These are phyloP conservation scores for Eupithecia inturbata DNA, from an alignment of 2,888 invertebrate species.

Conservation along the genomic window DNA sequence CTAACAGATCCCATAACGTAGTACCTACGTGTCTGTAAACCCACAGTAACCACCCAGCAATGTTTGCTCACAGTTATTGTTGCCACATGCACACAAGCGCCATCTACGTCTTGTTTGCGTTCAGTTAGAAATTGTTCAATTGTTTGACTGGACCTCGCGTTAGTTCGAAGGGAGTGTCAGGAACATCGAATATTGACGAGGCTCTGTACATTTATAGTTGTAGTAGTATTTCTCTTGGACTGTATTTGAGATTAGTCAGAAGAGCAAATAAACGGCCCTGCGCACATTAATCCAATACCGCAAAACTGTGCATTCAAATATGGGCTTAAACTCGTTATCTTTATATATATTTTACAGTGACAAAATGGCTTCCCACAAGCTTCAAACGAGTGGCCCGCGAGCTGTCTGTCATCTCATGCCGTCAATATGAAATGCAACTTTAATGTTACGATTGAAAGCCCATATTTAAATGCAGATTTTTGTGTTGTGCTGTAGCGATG, in stretches of 20 bases:
- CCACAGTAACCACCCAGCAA: background rate
- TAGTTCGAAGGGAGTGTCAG: background rate
- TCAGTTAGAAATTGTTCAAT: background rate
- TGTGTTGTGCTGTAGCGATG: no score
- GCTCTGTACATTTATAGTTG: background rate
- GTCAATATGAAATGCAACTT: no score
- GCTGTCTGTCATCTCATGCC: no score
- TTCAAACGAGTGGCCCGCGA: no score
- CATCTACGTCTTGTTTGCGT: conserved; percentile 4
- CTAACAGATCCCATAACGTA: background rate
- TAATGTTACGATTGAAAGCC: no score
- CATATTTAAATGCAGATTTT: no score
- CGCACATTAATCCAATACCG: no score
- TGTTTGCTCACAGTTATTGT: background rate
- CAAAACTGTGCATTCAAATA: no score
- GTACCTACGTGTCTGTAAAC: no score
- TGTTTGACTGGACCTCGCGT: background rate
- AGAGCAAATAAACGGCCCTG: background rate
- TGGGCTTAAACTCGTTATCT: no score
- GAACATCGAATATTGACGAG: background rate
- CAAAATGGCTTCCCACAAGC: no score
- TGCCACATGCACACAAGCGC: background rate
- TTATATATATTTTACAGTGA: no score
- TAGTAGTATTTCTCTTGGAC: background rate
- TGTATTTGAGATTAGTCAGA: background rate